Base-by-base conservation (phyloP, 2,797 vertebrate species). In the Artibeus lituratus region DNA sequence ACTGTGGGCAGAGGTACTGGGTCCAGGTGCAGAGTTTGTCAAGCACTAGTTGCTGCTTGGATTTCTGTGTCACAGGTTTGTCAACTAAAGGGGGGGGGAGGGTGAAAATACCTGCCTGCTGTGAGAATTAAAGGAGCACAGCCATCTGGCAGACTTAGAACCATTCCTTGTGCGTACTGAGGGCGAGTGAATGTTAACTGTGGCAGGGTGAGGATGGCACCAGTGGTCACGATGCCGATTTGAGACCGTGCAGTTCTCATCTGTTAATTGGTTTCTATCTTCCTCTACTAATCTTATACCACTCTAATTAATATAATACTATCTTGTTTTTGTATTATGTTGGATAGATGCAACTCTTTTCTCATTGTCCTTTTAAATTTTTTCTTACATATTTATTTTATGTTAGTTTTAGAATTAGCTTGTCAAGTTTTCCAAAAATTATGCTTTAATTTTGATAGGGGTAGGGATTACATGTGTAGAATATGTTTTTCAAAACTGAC, bases 321-420 rank as follows among this genome's bases (percentile, higher is more conserved):
- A 0, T 21, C 1, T 78, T 84, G 18, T 32, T 67, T 94, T 47
- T 10, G 26, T 77, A 9, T 59, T 53, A 14, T 59, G 55, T 67
- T 37, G 3, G 69, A 10, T 39, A 87, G 19, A 19, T 80, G 67
- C 73, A 12, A 32, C 11, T 81, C 44, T 74, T 90, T 42, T 42
- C 39, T 18, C 80, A 69, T 55, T 67, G n/a, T 74, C 62, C 21
- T 89, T 74, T 24, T 10, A 57, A 77, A 6, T 10, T 77, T 51
- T 92, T 83, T 59, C 49, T 65, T 49, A 21, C 7, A 1, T 49
- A 15, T 51, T 35, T 11, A 78, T 90, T 76, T 85, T 70, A 21
- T 80, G 14, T 81, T 69, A 59, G 1, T 93, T 92, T 89, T 77
- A 62, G 42, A 42, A 89, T 95, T 82, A 90, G 12, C 18, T 90